Evolutionary conservation across 2,888 invertebrate genomes (phyloP), one percentile per base, ranked within the genome.

Genomic region (Polyploca ridens): DNA sequence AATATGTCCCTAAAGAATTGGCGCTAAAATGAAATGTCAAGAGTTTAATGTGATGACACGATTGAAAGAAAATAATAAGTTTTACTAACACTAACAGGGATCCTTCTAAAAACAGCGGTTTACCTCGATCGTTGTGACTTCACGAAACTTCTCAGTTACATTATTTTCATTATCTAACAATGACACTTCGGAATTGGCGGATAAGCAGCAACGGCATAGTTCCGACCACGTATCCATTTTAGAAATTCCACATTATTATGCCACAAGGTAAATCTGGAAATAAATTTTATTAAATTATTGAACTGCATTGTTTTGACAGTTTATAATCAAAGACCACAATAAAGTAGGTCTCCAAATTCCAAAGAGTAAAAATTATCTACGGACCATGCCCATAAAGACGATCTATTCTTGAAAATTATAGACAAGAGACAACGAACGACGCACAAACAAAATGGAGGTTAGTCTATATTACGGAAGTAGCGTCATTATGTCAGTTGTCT

Each of bases 311-410:
- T 90, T 90, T 85, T 91, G 91, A 91, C 89, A 89, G 79, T 74
- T 72, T 80, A 79, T 81, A 85, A 87, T 88, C 91, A 91, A 76
- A 90, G 89, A 90, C 86, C 83, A 90, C 83, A 88, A 84, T 83
- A 75, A 75, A 73, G 27, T 27, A 27, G 77, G 82, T 54, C 19
- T 19, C 16, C 54, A 54, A 54, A 54, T 84, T 87, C 92, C 94
- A 94, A 91, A 94, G 93, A 94, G 91, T 88, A 91, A 89, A 46
- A 90, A 91, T 93, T 92, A 94, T 94, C 94, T 94, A 94, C 94
- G 93, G 94, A 90, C 90, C 92, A 86, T 90, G 88, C 84, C 89
- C 93, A 93, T 92, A 93, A 92, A 91, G 87, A 86, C 87, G 85
- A 90, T 89, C 92, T 92, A 93, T 90, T 87, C 85, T 61, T 41